Conservation (phyloP, 2,113 vertebrate genomes). For the Pseudorasbora parva region DNA sequence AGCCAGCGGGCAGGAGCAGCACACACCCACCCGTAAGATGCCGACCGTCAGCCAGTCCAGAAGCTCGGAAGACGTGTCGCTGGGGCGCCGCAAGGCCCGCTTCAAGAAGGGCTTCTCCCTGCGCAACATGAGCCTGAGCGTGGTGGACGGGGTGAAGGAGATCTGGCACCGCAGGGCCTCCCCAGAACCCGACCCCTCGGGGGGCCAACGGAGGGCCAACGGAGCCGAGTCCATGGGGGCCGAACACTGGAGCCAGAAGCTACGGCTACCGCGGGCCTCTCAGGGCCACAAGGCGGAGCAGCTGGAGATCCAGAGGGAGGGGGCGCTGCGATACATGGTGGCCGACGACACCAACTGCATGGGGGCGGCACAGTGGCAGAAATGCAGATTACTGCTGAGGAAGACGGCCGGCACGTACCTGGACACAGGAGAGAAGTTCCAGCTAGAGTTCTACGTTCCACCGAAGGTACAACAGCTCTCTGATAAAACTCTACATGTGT, state of each 20-base stretch:
- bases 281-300: slow-evolving; percentile 87
- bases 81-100: slow-evolving; percentile 80
- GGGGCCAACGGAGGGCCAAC: slow-evolving; percentile 64
- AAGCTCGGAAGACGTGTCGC: slow-evolving; percentile 92
- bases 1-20: slow-evolving; percentile 59
- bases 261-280: slow-evolving; percentile 72
- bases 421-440: slow-evolving; percentile 89
- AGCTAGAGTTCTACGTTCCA: slow-evolving; percentile 95
- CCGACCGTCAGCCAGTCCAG: slow-evolving; percentile 88
- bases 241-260: slow-evolving; percentile 81
- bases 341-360: slow-evolving; percentile 91
- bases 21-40: slow-evolving; percentile 76
- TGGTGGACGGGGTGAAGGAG: slow-evolving; percentile 94
- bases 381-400: slow-evolving; percentile 91
- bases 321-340: slow-evolving; percentile 92
- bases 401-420: slow-evolving; percentile 77
- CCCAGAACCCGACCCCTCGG: slow-evolving; percentile 79
- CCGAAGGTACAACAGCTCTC: slow-evolving; percentile 83
- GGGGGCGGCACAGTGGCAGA: slow-evolving; percentile 91
- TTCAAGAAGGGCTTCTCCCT: slow-evolving; percentile 96
- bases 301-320: slow-evolving; percentile 95
- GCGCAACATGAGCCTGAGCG: slow-evolving; percentile 96
- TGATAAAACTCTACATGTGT: background rate
- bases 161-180: slow-evolving; percentile 93
- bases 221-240: slow-evolving; percentile 60